Evolutionary conservation across 2,797 vertebrate species (phyloP), one percentile per base, ranked within the genome.

Genomic region (Huso huso): DNA sequence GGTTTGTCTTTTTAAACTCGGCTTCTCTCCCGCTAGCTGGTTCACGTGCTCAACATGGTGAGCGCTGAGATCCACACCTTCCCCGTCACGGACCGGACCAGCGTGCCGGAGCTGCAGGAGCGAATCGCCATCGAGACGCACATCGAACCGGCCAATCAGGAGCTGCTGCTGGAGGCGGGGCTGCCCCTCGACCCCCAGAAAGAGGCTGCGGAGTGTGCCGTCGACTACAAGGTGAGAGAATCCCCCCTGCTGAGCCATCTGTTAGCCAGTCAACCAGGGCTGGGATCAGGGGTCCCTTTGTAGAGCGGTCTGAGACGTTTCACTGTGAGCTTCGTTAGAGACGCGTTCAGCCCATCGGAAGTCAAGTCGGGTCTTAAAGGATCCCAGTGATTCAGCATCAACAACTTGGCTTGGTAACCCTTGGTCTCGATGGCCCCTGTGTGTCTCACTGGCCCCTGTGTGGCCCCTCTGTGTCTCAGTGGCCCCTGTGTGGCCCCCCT

Each of bases 21-120:
- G 1, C 51, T 76, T 64, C 13, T 62, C 52, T 78, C 71, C 62
- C 67, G 69, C 50, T 68, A 98, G 96, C 82, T 98, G 81, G 91
- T 98, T 70, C 93, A 93, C 1, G 90, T 98, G 77, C 82, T 99
- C 66, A 97, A 98, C 84, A 99, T 99, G 97, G 94, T 93, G 71
- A 93, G 95, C 1, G 93, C 94, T 62, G 88, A 90, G 61, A 86
- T 95, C 64, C 87, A 93, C 58, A 93, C 89, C 0, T 99, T 97
- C 63, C 82, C 92, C 0, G 87, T 99, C 60, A 78, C 86, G 0
- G 88, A 90, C 4, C 82, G 88, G 0, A 95, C 97, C 69, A 93
- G 87, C 2, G 89, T 99, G 70, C 89, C 93, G 13, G 85, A 87
- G 37, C 75, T 99, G 71, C 95, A 97, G 82, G 82, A 86, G 73